Evolutionary conservation across 2,113 vertebrate species (phyloP), one percentile per base, ranked within the genome.

Genomic region (Myrmophylax atrothorax): DNA sequence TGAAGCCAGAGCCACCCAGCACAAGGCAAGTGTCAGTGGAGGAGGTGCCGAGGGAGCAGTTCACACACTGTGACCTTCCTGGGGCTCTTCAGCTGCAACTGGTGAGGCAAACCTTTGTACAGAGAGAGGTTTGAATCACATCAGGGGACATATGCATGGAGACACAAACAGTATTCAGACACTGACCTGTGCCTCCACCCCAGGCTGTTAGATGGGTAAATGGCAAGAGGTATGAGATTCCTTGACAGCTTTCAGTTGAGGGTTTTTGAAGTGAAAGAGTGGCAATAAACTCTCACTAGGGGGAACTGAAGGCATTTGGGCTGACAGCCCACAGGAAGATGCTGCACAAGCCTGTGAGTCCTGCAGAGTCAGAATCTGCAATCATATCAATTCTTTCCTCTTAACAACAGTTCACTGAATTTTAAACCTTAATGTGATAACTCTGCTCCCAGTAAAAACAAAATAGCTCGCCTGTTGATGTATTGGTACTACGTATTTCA

Each of bases 1-100:
- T 24, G 46, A 69, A 50, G 68, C 18, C 13, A 25, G 79, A 6
- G 24, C 9, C 37, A 23, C 33, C 3, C 2, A 20, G 67, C 50
- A 28, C 5, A 18, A 26, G 42, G 0, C 1, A 20, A 22, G 49
- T 44, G 74, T 3, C 0, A 2, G 53, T 18, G 60, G 35, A 70
- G 49, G 19, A 56, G 20, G 28, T 4, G 46, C 7, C 5, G 38
- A 31, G 63, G 17, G 44, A n/a, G 40, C 8, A 19, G 72, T 40
- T 64, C 40, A 6, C 33, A 11, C 7, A 1, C 7, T n/a, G 20
- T 20, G 9, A 28, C 28, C 15, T 37, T 29, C 40, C 15, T 9
- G 58, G 13, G 13, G 59, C 38, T n/a, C 49, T 33, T n/a, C 17
- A 25, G 40, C 3, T 42, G 22, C 53, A 44, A 26, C 23, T 73